Base-by-base conservation (phyloP, 2,888 invertebrate genomes). In the Nomada fabriciana region DNA sequence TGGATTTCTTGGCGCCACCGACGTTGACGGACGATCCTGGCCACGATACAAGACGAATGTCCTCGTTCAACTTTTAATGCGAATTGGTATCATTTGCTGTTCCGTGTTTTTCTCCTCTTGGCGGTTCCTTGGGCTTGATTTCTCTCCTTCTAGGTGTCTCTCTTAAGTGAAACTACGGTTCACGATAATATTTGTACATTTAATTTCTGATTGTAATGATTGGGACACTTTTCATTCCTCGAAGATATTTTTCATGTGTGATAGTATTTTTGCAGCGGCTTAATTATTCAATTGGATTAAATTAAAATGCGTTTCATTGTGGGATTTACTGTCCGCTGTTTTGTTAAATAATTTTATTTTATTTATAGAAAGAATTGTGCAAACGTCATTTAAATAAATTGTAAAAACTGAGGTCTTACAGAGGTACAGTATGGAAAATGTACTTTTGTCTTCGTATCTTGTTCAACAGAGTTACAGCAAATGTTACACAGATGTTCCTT, bases 1-100 rank as follows among this genome's bases (percentile, higher is more conserved):
- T 59, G 65, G 71, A 68, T 74, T 74, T 79, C 76, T 64, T 67
- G 55, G 50, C 18, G 18, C n/a, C 9, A 53, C 11, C 55, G 50
- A 73, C 55, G 80, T 80, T 74, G 72, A 76, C 60, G 65, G 42
- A 76, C 70, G 73, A 85, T 82, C 64, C 53, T 29, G 20, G 43
- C 43, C 43, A 23, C 15, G 76, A 80, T 65, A 74, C 75, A 20
- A 50, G 20, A 64, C 29, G 55, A 63, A 50, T 67, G 69, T 42
- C 25, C 59, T 50, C 25, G 55, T 52, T 36, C 25, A 55, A 73
- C 67, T 52, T 75, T 59, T 74, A 73, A 59, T 47, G 43, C 20
- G 2, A 69, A 52, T 53, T 23, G 4, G 25, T 52, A 9, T 23
- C 50, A 59, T 60, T 67, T n/a, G 42, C 55, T 50, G 9, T 10